Conservation (phyloP, 2,797 vertebrate genomes). For the Eutrigla gurnardus region DNA sequence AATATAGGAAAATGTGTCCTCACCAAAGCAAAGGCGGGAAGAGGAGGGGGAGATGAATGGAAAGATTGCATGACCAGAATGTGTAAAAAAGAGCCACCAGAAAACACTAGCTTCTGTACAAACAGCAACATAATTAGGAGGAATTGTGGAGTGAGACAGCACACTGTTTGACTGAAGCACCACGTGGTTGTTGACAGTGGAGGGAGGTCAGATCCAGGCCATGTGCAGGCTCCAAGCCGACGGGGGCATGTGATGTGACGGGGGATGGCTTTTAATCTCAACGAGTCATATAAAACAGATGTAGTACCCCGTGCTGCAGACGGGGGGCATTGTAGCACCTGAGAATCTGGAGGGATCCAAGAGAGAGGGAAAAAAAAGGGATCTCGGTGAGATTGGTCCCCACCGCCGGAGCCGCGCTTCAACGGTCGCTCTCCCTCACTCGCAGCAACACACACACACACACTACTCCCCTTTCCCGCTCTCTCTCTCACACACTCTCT, state of each 20-base stretch:
- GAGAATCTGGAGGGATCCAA: constrained; percentile 60
- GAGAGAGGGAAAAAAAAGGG: constrained; percentile 47
- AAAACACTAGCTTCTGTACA: constrained; percentile 14
- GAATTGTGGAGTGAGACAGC: neutral
- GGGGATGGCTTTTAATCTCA: constrained; percentile 23
- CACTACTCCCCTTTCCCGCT: constrained; percentile 13
- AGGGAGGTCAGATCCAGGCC: constrained; percentile 66
- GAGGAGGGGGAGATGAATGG: neutral
- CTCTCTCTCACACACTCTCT: constrained; percentile 36
- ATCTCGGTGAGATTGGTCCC: constrained; percentile 73
- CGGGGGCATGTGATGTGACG: constrained; percentile 59
- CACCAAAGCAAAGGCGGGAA: neutral
- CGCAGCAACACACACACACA: constrained; percentile 41
- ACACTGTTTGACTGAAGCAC: neutral
- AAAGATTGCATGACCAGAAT: constrained; percentile 3
- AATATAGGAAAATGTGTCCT: neutral
- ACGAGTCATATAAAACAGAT: constrained; percentile 54
- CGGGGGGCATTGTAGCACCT: constrained; percentile 81
- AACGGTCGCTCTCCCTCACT: constrained; percentile 52
- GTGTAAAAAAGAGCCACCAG: neutral
- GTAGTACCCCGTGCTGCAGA: constrained; percentile 60
- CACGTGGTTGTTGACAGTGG: constrained; percentile 3
- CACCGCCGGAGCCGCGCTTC: constrained; percentile 62
- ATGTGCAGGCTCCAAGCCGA: constrained; percentile 68
- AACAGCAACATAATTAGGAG: constrained; percentile 34